Base-by-base conservation (phyloP, 2,113 vertebrate genomes). In the Melospiza melodia region DNA sequence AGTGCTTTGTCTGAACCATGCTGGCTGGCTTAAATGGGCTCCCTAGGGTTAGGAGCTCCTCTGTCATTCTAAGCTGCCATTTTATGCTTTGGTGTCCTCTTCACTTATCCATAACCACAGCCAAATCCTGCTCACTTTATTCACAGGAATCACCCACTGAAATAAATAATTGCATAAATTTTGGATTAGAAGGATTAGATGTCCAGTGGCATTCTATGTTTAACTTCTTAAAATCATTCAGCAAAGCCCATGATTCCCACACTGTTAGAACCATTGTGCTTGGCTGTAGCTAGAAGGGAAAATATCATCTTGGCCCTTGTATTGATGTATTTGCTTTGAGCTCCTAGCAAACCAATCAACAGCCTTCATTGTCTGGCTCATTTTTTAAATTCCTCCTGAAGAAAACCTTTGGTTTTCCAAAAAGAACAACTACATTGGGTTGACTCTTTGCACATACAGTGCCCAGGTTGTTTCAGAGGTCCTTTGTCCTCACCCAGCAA, bases 111-210 rank as follows among this genome's bases (percentile, higher is more conserved):
- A 95, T 74, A 94, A 89, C 67, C 59, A 73, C 67, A 94, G 63
- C 63, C 91, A 94, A 95, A 95, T 93, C 75, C 87, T 80, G 43
- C 68, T 96, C 44, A 67, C 43, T 84, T 89, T 89, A 57, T 94
- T 94, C 91, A 90, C 7, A 1, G 51, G 46, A 91, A 91, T 95
- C 33, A 76, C 31, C 18, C 75, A 80, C 82, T 90, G 91, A 96
- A 97, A 90, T 95, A 93, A 95, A 93, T 88, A 94, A 83, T 35
- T 85, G 59, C 82, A 93, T 88, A 86, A 73, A 88, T 79, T 93
- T 84, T 84, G 57, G 49, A 84, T 84, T 83, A 90, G 63, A 63
- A 80, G 78, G 93, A 90, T 93, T 95, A 93, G 30, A 41, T 88
- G 35, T 71, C 62, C 72, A 63, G 43, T 67, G 71, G 8, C 65